Conservation (phyloP, 2,888 invertebrate genomes). For the Agriopis aurantiaria region DNA sequence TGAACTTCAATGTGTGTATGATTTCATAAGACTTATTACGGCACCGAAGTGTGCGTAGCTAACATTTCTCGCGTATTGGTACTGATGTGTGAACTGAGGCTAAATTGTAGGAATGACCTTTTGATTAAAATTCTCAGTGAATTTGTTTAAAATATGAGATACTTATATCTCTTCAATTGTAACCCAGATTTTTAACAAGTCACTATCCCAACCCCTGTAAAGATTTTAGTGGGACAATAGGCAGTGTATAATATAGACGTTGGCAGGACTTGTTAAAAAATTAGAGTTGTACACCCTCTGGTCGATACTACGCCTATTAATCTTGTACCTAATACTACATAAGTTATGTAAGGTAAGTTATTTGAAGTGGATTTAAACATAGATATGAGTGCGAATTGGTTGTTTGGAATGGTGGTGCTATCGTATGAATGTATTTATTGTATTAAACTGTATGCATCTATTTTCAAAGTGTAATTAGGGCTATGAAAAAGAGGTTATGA, state of each 20-base stretch:
- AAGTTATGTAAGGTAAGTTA: constrained; percentile 48
- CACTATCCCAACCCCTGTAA: not conserved
- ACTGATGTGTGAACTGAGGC: constrained; percentile 18
- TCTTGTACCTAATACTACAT: constrained; percentile 40
- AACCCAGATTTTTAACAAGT: constrained; percentile 4
- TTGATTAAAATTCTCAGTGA: constrained; percentile 10
- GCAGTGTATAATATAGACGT: not conserved
- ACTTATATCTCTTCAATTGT: not conserved
- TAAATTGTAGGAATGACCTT: constrained; percentile 4
- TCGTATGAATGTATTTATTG: constrained; percentile 64
- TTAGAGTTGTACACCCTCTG: constrained; percentile 4
- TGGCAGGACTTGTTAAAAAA: not conserved
- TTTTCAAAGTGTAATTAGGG: constrained; percentile 48
- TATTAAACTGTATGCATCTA: constrained; percentile 40
- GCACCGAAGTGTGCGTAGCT: constrained; percentile 24
- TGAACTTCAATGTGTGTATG: constrained; percentile 21
- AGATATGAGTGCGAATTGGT: constrained; percentile 59
- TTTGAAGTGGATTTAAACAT: constrained; percentile 45
- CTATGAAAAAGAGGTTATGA: constrained; percentile 40
- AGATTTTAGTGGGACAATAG: not conserved
- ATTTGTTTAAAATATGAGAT: constrained; percentile 5
- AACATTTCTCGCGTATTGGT: constrained; percentile 24
- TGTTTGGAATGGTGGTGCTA: constrained; percentile 81
- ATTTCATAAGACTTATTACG: constrained; percentile 27
- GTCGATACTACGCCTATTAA: constrained; percentile 37